These are phyloP conservation scores for Porites australiensis DNA, from an alignment of 64 coral and sea anemone species.

Conservation along the genomic window DNA sequence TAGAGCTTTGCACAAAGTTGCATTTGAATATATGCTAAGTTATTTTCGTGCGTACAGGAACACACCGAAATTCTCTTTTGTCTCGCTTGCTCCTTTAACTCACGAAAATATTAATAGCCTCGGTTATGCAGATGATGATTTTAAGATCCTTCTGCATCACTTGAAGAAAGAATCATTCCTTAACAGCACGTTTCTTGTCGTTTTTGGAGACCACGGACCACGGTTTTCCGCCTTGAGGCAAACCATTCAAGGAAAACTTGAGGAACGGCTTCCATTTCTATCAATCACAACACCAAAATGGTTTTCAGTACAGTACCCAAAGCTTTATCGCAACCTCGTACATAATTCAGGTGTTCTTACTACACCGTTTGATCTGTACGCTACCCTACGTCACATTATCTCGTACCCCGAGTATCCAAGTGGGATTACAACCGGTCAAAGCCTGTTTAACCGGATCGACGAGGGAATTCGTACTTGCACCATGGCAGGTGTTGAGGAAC, in stretches of 20 bases:
- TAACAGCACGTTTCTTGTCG: slow-evolving; percentile 62
- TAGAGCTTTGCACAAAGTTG: slow-evolving; percentile 62
- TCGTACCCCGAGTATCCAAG: slow-evolving; percentile 62
- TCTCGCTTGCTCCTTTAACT: slow-evolving; percentile 54
- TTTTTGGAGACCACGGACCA: slow-evolving; percentile 70
- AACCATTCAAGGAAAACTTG: slow-evolving; percentile 79
- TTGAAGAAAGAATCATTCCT: slow-evolving; percentile 64
- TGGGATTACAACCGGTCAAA: slow-evolving; percentile 41
- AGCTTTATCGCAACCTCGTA: slow-evolving; percentile 46
- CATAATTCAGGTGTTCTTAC: slow-evolving; percentile 56
- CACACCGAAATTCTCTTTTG: slow-evolving; percentile 68
- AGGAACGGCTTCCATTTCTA: slow-evolving; percentile 77
- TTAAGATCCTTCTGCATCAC: slow-evolving; percentile 47
- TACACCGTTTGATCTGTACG: slow-evolving; percentile 81
- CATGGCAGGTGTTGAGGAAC: slow-evolving; percentile 52
- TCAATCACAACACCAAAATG: slow-evolving; percentile 68
- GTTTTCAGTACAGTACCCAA: slow-evolving; percentile 47
- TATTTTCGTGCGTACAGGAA: slow-evolving; percentile 69
- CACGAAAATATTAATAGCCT: slow-evolving; percentile 63
- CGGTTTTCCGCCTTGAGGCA: slow-evolving; percentile 39
- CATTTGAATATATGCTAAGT: slow-evolving; percentile 68
- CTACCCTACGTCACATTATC: slow-evolving; percentile 62
- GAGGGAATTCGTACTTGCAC: slow-evolving; percentile 44
- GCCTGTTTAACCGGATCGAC: slow-evolving; percentile 58
- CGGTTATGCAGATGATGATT: slow-evolving; percentile 74